Percentiles rank a stretch among this genome's conserved stretches.
These are phyloP conservation scores for Phymanthus crucifer DNA, from an alignment of 92 coral and sea anemone species.

Conservation along the genomic window DNA sequence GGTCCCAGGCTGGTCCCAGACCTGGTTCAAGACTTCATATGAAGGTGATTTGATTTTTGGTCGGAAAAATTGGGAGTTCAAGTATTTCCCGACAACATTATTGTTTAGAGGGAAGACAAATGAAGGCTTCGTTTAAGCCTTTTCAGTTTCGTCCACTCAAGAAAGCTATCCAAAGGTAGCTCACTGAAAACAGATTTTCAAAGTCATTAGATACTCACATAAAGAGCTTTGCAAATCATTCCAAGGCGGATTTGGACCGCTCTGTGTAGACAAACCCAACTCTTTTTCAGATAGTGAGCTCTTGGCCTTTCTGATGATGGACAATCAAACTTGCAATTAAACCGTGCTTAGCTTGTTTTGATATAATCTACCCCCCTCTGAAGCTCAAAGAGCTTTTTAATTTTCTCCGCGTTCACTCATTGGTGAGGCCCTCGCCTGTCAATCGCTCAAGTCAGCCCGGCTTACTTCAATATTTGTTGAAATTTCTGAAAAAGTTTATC, in stretches of 20 bases:
- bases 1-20: neutral
- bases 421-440: constrained; percentile 9
- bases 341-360: neutral
- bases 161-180: neutral
- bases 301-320: neutral
- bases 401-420: neutral
- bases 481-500: constrained; percentile 4
- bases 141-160: neutral
- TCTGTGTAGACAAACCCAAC: neutral
- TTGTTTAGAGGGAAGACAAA: neutral
- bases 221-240: constrained; percentile 10
- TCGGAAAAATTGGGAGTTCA: neutral
- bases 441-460: constrained; percentile 5
- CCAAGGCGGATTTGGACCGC: neutral
- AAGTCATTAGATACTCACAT: neutral
- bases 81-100: neutral
- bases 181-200: neutral
- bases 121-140: neutral
- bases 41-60: too few relatives aligned
- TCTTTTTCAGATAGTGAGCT: neutral
- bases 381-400: constrained; percentile 1
- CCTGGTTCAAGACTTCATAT: neutral
- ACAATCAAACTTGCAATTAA: constrained; percentile 9
- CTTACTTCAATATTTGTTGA: constrained; percentile 16
- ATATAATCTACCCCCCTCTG: constrained; percentile 28